Evolutionary conservation across 2,888 invertebrate species (phyloP).

Genomic region (Nineta flava): DNA sequence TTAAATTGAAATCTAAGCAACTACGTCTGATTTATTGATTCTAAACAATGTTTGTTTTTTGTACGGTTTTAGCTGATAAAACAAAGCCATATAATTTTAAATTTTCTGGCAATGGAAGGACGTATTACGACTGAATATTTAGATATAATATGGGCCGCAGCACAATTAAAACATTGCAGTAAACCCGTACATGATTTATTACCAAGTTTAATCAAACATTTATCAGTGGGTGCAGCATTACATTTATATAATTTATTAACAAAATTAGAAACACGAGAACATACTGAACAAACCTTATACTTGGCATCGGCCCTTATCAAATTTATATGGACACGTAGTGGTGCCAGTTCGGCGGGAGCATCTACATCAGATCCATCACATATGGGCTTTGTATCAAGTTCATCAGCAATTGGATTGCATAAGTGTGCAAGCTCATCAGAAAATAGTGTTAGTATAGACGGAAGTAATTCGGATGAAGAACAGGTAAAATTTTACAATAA

Average conservation of each 20-base stretch:
- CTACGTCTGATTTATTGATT: no score
- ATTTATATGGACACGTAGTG: constrained; percentile 75
- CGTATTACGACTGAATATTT: constrained; percentile 81
- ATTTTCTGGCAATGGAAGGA: constrained; percentile 84
- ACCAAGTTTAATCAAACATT: constrained; percentile 76
- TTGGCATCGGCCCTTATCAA: constrained; percentile 80
- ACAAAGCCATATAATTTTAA: constrained; percentile 84
- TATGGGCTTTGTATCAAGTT: constrained; percentile 26
- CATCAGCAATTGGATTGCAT: constrained; percentile 30
- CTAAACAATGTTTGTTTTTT: no score
- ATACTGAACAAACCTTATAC: constrained; percentile 82
- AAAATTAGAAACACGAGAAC: constrained; percentile 75
- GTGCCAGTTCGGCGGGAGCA: constrained; percentile 17
- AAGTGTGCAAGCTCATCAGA: constrained; percentile 53
- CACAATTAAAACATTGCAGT: constrained; percentile 87
- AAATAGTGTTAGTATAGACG: constrained; percentile 65
- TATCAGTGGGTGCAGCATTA: constrained; percentile 74
- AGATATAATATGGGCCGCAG: constrained; percentile 87
- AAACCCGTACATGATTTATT: constrained; percentile 84
- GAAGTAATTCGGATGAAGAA: constrained; percentile 65
- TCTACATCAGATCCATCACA: constrained; percentile 25
- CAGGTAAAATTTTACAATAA: constrained; percentile 24
- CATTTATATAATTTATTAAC: constrained; percentile 79
- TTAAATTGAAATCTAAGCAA: no score
- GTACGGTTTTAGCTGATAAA: constrained; percentile 56